Conservation (phyloP, 2,888 invertebrate species). For the Sesamia inferens region DNA sequence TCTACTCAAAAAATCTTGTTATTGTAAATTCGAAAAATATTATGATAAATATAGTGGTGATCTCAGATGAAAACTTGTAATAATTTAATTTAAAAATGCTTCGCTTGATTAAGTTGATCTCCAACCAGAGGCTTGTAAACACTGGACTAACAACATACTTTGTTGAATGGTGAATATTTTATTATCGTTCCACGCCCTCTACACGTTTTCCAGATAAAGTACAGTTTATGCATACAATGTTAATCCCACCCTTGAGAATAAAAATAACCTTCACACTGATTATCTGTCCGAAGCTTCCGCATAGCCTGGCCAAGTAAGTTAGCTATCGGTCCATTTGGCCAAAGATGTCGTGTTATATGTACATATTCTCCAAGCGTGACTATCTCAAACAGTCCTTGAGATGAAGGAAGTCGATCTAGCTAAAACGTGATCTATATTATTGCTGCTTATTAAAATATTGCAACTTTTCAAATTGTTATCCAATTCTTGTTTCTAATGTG, state of each 20-base stretch:
- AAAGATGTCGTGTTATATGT: conserved; percentile 68
- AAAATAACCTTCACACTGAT: conserved; percentile 76
- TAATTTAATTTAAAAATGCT: conserved; percentile 26
- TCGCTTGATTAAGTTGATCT: conserved; percentile 18
- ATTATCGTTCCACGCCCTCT: conserved; percentile 33
- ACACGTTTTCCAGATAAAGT: conserved; percentile 59
- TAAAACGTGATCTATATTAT: conserved; percentile 65
- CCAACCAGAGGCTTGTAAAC: conserved; percentile 9
- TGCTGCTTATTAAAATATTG: conserved; percentile 28
- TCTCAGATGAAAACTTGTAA: conserved; percentile 28
- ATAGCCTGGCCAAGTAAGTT: conserved; percentile 61
- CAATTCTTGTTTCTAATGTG: conserved; percentile 57
- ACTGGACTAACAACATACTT: conserved; percentile 14
- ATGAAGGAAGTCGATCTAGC: conserved; percentile 68
- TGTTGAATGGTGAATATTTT: conserved; percentile 21
- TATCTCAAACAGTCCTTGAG: conserved; percentile 65
- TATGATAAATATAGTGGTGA: conserved; percentile 27
- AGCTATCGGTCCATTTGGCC: conserved; percentile 64
- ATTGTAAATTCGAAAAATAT: conserved; percentile 22
- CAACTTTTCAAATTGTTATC: conserved; percentile 18
- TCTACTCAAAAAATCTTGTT: conserved; percentile 14
- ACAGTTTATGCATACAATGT: conserved; percentile 73
- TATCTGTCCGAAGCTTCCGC: conserved; percentile 76
- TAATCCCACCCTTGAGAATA: conserved; percentile 79
- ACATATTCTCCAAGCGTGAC: conserved; percentile 58